A percentile compares a stretch with the other conserved stretches of the same genome.
These are phyloP conservation scores for Ophioderma brevispina DNA, from an alignment of 35 echinoderm and acorn worm genomes.

Conservation along the genomic window DNA sequence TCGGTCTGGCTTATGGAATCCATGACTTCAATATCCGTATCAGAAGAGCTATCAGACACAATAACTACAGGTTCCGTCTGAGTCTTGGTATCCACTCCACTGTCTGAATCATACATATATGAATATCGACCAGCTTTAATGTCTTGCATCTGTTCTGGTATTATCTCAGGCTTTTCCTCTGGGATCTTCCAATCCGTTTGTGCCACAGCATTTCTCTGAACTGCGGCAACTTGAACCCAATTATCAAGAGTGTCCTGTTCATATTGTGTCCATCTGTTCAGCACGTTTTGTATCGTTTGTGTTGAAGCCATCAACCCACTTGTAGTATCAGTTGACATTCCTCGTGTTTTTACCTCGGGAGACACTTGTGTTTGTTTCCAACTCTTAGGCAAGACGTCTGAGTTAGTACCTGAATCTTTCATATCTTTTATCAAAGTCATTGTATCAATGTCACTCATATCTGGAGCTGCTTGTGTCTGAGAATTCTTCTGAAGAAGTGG, in stretches of 20 bases:
- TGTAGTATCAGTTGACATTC: not conserved
- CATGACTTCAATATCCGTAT: conserved; percentile 28
- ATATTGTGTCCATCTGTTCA: not conserved
- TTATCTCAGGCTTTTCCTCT: not conserved
- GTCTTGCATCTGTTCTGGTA: not conserved
- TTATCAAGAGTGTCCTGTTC: not conserved
- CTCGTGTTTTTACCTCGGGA: not conserved
- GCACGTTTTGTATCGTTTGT: not conserved
- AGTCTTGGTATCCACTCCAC: conserved; percentile 54
- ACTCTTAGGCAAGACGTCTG: not conserved
- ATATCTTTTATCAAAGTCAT: not conserved
- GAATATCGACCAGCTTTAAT: not conserved
- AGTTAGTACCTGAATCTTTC: not conserved
- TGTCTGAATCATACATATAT: conserved; percentile 18
- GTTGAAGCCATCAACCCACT: not conserved
- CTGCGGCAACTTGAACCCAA: not conserved
- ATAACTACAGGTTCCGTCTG: conserved; percentile 59
- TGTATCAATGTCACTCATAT: not conserved
- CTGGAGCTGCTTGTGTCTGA: not conserved
- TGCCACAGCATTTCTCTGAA: not conserved
- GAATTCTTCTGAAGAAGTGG: not conserved
- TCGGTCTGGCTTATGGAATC: conserved; percentile 27
- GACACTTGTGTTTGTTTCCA: not conserved
- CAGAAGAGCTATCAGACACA: conserved; percentile 16
- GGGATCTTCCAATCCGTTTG: not conserved